Percentiles rank a stretch among this genome's conserved stretches.
Conservation (phyloP, 1,140 invertebrate species). For the Drosophila punjabiensis region DNA sequence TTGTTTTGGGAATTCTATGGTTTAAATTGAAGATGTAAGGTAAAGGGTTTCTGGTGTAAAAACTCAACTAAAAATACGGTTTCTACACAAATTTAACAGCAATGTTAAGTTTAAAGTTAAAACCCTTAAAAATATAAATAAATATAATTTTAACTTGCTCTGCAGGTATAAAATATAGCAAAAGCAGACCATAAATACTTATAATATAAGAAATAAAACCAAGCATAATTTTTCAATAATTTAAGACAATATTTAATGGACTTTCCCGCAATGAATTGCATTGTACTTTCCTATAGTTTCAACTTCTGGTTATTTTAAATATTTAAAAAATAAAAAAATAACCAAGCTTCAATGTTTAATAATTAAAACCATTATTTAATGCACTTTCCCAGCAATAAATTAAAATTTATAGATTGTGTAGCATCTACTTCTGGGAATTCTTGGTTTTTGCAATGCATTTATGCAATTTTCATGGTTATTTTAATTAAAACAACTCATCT, state of each 20-base stretch:
- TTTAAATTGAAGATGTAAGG: too few species aligned
- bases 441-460: background rate
- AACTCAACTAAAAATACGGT: too few species aligned
- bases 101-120: background rate
- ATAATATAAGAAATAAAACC: background rate
- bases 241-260: background rate
- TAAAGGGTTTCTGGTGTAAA: background rate
- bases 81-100: too few species aligned
- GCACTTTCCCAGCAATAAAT: background rate
- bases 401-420: background rate
- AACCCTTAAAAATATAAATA: background rate
- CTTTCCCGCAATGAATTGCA: background rate
- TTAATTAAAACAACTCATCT: background rate
- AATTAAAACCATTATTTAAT: background rate
- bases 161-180: background rate
- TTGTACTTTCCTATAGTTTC: background rate
- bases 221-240: background rate
- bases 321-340: background rate
- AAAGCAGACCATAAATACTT: too few species aligned
- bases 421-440: background rate
- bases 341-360: background rate
- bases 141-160: too few species aligned
- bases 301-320: too few species aligned
- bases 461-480: background rate
- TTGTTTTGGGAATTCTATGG: background rate